Base-by-base conservation (phyloP, 2,113 vertebrate species). In the Carettochelys insculpta region DNA sequence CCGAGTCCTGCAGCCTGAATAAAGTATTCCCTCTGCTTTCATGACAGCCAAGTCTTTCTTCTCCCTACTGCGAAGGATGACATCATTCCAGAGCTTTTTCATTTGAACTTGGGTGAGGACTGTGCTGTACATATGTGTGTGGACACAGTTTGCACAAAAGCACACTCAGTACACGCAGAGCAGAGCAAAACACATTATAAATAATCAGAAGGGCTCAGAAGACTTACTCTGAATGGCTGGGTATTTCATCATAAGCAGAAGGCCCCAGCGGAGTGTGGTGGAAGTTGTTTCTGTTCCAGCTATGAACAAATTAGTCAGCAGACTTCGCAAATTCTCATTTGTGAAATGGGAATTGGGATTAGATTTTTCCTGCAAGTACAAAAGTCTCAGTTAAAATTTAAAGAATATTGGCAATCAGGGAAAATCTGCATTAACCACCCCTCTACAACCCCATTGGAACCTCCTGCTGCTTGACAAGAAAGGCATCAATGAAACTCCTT, bases 401-500 rank as follows among this genome's bases (percentile, higher is more conserved):
- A n/a, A n/a, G n/a, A n/a, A n/a, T n/a, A n/a, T n/a, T n/a, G n/a
- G n/a, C n/a, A n/a, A n/a, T n/a, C n/a, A 80, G 58, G 79, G 27
- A 20, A n/a, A n/a, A n/a, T n/a, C n/a, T n/a, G n/a, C n/a, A n/a
- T n/a, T n/a, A n/a, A n/a, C n/a, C n/a, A n/a, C n/a, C n/a, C n/a
- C n/a, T n/a, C n/a, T n/a, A n/a, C n/a, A n/a, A n/a, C n/a, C n/a
- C n/a, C n/a, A n/a, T n/a, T n/a, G n/a, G n/a, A n/a, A 96, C 96
- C 95, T 97, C 92, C 80, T 97, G 85, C 77, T 97, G 97, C 86
- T 94, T 97, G 76, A 97, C 81, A 6, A 98, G 86, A 93, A 97
- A 98, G 24, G 93, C 92, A 65, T 98, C 97, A 52, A 90, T 97
- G 38, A 98, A 95, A 88, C 91, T 97, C 92, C 97, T 96, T 86